phyloP scores from a whole-genome alignment of 2,113 vertebrate genomes.

The Polypterus bichir region DNA sequence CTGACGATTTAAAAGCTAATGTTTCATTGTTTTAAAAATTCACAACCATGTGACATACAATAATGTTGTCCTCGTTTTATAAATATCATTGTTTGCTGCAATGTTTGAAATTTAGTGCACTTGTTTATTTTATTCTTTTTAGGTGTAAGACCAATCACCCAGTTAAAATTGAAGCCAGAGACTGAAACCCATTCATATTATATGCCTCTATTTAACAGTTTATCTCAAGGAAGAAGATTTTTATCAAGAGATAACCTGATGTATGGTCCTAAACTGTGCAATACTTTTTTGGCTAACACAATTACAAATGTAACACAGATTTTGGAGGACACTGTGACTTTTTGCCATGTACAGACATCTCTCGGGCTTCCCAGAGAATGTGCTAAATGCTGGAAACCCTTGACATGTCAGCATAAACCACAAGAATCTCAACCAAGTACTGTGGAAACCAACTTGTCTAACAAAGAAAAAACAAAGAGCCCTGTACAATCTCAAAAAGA shows the following conservation, averaged over 20 bases:
- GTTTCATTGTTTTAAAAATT: too few species aligned
- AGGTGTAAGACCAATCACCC: too few species aligned
- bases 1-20: too few species aligned
- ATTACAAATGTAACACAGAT: conserved; percentile 26
- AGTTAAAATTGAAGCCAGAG: too few species aligned
- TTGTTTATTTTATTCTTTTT: too few species aligned
- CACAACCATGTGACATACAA: too few species aligned
- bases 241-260: conserved; percentile 19
- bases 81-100: too few species aligned
- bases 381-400: background rate
- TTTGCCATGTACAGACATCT: conserved; percentile 20
- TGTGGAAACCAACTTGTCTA: background rate
- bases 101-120: too few species aligned
- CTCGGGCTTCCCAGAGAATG: conserved; percentile 10
- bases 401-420: background rate
- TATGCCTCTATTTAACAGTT: conserved; percentile 3
- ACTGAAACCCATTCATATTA: too few species aligned
- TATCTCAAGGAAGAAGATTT: conserved; percentile 5
- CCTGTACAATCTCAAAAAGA: background rate
- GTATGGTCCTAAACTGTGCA: conserved; percentile 33
- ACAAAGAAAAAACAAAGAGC: background rate
- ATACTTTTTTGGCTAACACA: conserved; percentile 23
- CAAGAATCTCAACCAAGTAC: background rate
- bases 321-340: conserved; percentile 18
- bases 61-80: too few species aligned